Conservation (phyloP, 2,113 vertebrate species). For the Macrotis lagotis region DNA sequence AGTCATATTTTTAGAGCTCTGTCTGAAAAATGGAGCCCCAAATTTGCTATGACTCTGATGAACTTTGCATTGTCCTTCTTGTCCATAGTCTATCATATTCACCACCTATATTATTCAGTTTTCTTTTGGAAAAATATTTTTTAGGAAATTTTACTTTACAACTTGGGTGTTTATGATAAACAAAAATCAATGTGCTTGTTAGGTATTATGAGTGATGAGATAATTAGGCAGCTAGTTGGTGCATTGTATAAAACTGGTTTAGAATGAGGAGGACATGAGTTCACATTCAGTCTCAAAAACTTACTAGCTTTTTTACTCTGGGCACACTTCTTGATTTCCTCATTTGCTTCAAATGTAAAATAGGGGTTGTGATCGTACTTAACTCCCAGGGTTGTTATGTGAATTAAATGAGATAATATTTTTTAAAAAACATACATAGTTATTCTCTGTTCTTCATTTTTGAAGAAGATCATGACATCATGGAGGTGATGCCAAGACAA, state of each 20-base stretch:
- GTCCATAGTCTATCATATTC: conserved; percentile 34
- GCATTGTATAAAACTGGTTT: background rate
- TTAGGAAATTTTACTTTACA: conserved; percentile 17
- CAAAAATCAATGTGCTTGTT: background rate
- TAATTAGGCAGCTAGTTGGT: background rate
- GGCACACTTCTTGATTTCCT: background rate
- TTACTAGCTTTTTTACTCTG: background rate
- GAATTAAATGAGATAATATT: background rate
- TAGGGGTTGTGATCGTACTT: background rate
- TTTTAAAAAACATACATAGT: no score
- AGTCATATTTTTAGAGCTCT: conserved; percentile 51
- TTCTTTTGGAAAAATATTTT: conserved; percentile 40
- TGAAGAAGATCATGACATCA: no score
- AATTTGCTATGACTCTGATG: conserved; percentile 57
- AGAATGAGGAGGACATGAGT: background rate
- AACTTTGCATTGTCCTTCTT: conserved; percentile 33
- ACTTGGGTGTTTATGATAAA: conserved; percentile 51
- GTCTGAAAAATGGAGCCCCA: conserved; percentile 33
- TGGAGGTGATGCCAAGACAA: no score
- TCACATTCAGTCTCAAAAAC: background rate
- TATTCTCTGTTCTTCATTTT: no score
- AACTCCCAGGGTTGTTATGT: background rate
- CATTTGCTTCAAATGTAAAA: background rate
- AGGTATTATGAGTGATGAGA: background rate
- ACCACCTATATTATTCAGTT: conserved; percentile 5